These are phyloP conservation scores for Linepithema humile DNA, from an alignment of 1,140 invertebrate genomes.

Conservation along the genomic window DNA sequence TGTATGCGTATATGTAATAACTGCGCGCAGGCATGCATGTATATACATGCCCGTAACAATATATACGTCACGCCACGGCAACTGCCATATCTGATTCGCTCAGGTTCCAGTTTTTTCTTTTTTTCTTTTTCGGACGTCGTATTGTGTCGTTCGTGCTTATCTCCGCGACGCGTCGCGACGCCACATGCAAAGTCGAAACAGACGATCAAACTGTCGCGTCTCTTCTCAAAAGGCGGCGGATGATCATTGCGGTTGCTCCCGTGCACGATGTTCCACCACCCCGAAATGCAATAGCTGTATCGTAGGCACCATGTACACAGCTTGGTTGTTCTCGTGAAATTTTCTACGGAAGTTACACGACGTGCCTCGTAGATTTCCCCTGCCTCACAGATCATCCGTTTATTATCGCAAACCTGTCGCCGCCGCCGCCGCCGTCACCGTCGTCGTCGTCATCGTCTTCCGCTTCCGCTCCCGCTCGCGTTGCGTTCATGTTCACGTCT, in stretches of 20 bases:
- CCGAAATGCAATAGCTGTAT: background rate
- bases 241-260: background rate
- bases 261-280: background rate
- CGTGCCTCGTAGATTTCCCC: background rate
- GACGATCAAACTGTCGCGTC: background rate
- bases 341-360: background rate
- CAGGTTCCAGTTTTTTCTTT: background rate
- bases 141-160: background rate
- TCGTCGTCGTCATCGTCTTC: background rate
- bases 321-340: background rate
- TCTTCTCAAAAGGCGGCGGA: background rate
- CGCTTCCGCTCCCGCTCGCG: background rate
- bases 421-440: background rate
- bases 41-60: background rate
- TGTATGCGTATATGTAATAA: background rate
- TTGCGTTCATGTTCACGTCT: slow-evolving; percentile 10
- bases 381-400: background rate
- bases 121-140: background rate
- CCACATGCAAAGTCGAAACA: background rate
- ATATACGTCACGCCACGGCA: background rate
- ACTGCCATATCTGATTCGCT: slow-evolving; percentile 5
- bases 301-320: background rate
- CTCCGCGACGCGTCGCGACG: background rate
- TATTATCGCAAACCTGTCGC: background rate
- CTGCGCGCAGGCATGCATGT: background rate